Base-by-base conservation (phyloP, 2,113 vertebrate genomes). In the Oreamnos americanus region DNA sequence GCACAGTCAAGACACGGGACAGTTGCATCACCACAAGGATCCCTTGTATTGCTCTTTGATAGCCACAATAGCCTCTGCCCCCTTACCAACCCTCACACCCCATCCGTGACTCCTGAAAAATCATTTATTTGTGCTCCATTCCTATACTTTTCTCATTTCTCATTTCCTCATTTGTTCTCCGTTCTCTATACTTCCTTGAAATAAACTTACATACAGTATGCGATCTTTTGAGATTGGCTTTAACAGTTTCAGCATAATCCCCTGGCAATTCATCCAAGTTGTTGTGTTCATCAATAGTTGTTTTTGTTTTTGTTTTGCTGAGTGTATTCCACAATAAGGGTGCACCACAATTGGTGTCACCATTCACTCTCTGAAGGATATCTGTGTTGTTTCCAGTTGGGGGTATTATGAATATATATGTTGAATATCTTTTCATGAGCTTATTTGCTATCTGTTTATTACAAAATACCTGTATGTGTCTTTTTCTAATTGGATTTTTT, bases 91-190 rank as follows among this genome's bases (percentile, higher is more conserved):
- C 7, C 43, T 15, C 23, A 45, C 0, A 43, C n/a, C 7, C 7
- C 3, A 36, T 67, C 26, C 43, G 36, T 93, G 36, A 43, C 25
- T 21, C 49, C 26, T 51, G 25, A 17, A 36, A 36, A 84, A 79
- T 49, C 30, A 55, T 7, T 51, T 78, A 89, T 83, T 36, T 92
- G 25, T 78, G 95, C 53, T 91, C 30, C 76, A 28, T 53, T 78
- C 43, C 84, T 90, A 2, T 60, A 74, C 92, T 36, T 74, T 23
- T 85, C 19, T 57, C 39, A 91, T 71, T 67, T 82, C 81, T 67
- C n/a, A 93, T 78, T 78, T 86, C 81, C 7, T 76, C 86, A 89
- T 64, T 51, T 87, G 25, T 78, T 95, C 67, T 91, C n/a, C 67
- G 25, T 43, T 82, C 43, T 71, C 87, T 90, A 3, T 67, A 84